These are phyloP conservation scores for Hedychridium roseum DNA, from an alignment of 2,888 invertebrate species.

Conservation along the genomic window DNA sequence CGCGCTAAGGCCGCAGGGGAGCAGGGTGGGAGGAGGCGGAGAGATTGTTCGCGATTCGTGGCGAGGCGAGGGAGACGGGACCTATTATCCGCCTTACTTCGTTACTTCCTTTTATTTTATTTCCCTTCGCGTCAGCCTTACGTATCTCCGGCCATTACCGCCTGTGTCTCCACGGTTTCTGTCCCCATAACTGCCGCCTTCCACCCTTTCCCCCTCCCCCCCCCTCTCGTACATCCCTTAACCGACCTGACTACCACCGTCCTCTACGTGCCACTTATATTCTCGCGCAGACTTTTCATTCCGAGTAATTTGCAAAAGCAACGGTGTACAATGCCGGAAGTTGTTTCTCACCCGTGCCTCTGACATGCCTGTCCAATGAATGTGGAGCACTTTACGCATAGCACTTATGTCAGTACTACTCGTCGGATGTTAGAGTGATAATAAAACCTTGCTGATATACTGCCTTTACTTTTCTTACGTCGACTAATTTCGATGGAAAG, in stretches of 20 bases:
- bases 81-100: slow-evolving; percentile 38
- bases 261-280: slow-evolving; percentile 20
- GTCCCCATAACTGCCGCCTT: slow-evolving; percentile 32
- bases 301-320: too few relatives aligned
- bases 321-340: too few relatives aligned
- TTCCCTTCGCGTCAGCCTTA: slow-evolving; percentile 29
- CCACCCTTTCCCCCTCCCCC: slow-evolving; percentile 26
- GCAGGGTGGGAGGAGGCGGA: slow-evolving; percentile 12
- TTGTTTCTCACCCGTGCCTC: too few relatives aligned
- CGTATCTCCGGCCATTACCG: slow-evolving; percentile 38
- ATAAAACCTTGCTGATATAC: too few relatives aligned
- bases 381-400: too few relatives aligned
- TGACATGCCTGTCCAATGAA: too few relatives aligned
- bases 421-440: too few relatives aligned
- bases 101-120: slow-evolving; percentile 35
- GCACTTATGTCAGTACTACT: too few relatives aligned
- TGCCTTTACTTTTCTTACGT: too few relatives aligned
- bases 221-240: slow-evolving; percentile 17
- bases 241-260: slow-evolving; percentile 21
- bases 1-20: slow-evolving; percentile 14
- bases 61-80: slow-evolving; percentile 3
- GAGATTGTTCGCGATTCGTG: not conserved
- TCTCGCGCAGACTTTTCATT: slow-evolving; percentile 5
- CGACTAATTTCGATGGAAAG: too few relatives aligned
- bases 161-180: slow-evolving; percentile 34